Base-by-base conservation (phyloP, 2,113 vertebrate species). In the Myotis lucifugus region DNA sequence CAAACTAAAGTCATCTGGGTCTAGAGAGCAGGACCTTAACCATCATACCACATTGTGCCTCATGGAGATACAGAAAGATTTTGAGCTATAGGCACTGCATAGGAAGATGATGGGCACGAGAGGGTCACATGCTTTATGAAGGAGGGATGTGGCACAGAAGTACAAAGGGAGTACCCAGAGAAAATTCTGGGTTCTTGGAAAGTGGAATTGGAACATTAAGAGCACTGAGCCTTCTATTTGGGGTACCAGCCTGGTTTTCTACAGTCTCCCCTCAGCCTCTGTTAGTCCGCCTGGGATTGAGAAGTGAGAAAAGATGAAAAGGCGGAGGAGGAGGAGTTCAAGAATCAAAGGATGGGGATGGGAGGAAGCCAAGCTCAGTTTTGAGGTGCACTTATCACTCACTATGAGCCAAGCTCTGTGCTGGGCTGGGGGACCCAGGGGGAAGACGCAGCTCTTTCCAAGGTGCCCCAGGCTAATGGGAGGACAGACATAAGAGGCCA, bases 11-110 rank as follows among this genome's bases (percentile, higher is more conserved):
- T 19, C n/a, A 32, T 18, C 12, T 46, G 82, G 73, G 18, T 42
- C 52, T 27, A 18, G 23, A 3, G 6, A 67, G 50, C 8, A 79
- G 25, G 15, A 66, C 23, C 67, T 61, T 72, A 18, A 67, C 34
- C 37, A 14, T 21, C 0, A 0, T 0, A 0, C 29, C 48, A 4
- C 14, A 15, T 10, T 32, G 17, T 3, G 10, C 27, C 37, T 50
- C 14, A 5, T 1, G 32, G 73, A 87, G 46, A 14, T 3, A 23
- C 14, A 50, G 81, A 52, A 48, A 64, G 74, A 54, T 27, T 54
- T 50, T 46, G 66, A 85, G 37, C 13, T 74, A 8, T n/a, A 37
- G 78, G 42, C 27, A 13, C 40, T 56, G 32, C 40, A 37, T 82
- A 54, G 64, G n/a, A 85, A 83, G 46, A n/a, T 12, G 46, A 42